These are phyloP conservation scores for Conus ventricosus DNA, from an alignment of 1,140 invertebrate genomes.

Conservation along the genomic window DNA sequence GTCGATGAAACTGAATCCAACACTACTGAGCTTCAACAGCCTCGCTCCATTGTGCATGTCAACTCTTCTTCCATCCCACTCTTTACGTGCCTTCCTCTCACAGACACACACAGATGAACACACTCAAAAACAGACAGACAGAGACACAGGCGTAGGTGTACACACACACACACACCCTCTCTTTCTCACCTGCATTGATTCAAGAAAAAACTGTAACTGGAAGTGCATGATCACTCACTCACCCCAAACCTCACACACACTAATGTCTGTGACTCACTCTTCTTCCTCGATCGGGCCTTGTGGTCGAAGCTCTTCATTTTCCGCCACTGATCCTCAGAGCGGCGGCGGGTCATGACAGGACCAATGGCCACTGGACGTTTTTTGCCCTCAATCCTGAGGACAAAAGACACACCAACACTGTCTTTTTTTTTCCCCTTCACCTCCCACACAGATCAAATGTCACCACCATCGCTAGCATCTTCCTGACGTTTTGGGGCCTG, in stretches of 20 bases:
- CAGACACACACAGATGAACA: not conserved
- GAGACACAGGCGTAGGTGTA: not conserved
- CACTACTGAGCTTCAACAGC: too few species aligned
- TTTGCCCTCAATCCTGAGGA: not conserved
- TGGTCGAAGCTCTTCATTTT: conserved; percentile 16
- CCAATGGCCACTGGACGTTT: not conserved
- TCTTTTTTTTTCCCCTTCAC: too few species aligned
- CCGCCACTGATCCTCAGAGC: conserved; percentile 13
- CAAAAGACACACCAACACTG: not conserved
- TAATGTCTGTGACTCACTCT: not conserved
- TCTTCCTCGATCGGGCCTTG: not conserved
- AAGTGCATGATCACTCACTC: not conserved
- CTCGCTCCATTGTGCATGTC: too few species aligned
- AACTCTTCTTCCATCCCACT: too few species aligned
- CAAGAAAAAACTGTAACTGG: too few species aligned
- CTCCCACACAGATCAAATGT: too few species aligned
- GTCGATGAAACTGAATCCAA: too few species aligned
- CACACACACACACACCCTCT: not conserved
- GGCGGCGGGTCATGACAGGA: conserved; percentile 5
- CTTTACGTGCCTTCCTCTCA: not conserved
- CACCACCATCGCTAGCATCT: too few species aligned
- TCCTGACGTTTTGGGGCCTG: too few species aligned
- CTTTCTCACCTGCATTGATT: not conserved
- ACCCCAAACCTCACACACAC: not conserved
- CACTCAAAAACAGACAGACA: not conserved